These are phyloP conservation scores for Tetrao urogallus DNA, from an alignment of 2,113 vertebrate genomes.

Conservation along the genomic window DNA sequence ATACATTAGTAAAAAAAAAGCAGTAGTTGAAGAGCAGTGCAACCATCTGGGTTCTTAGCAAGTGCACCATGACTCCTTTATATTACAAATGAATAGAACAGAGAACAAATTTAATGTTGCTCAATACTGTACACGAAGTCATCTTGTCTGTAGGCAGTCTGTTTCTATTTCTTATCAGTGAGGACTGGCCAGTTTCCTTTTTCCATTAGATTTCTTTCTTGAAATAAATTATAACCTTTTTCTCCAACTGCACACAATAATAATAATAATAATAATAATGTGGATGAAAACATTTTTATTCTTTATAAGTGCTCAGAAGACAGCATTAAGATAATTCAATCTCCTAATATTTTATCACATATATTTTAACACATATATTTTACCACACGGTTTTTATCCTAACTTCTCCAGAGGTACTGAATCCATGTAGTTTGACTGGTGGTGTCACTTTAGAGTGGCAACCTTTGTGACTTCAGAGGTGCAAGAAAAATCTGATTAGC, in stretches of 20 bases:
- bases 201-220: neutral
- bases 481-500: neutral
- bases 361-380: neutral
- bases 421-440: neutral
- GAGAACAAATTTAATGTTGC: neutral
- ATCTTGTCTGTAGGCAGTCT: neutral
- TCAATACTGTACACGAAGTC: neutral
- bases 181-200: neutral
- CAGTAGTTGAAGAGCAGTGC: neutral
- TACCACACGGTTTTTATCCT: neutral
- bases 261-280: neutral
- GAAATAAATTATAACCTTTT: neutral
- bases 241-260: neutral
- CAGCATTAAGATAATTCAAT: neutral
- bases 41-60: neutral
- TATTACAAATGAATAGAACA: constrained; percentile 4
- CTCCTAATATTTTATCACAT: neutral
- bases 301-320: neutral
- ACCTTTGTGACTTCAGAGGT: neutral
- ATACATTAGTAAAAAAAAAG: neutral
- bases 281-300: neutral
- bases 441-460: neutral
- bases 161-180: neutral
- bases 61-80: neutral
- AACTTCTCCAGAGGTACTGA: neutral